phyloP scores from a whole-genome alignment of 2,888 invertebrate species.

The Lochmaea crataegi region DNA sequence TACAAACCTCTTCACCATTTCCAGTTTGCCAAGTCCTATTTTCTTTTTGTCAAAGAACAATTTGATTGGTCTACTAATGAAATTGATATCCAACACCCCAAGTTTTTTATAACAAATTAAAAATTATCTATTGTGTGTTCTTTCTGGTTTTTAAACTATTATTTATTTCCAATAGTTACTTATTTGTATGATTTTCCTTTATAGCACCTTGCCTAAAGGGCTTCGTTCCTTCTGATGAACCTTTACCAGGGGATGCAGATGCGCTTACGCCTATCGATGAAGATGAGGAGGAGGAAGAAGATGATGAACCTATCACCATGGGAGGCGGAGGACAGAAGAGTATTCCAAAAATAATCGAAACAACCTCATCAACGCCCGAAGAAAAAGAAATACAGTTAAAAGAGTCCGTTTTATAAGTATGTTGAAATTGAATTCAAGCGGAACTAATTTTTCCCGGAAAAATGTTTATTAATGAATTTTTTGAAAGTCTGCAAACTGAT shows the following conservation, averaged over 20 bases:
- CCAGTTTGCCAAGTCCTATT: too few relatives aligned
- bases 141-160: too few relatives aligned
- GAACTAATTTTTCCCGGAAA: slow-evolving; percentile 11
- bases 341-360: slow-evolving; percentile 82
- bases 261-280: slow-evolving; percentile 85
- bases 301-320: slow-evolving; percentile 78
- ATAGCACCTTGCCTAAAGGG: slow-evolving; percentile 80
- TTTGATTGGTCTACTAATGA: too few relatives aligned
- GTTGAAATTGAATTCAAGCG: slow-evolving; percentile 16
- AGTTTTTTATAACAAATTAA: too few relatives aligned
- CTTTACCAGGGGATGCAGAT: slow-evolving; percentile 65
- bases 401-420: slow-evolving; percentile 77
- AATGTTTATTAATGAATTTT: slow-evolving; percentile 18
- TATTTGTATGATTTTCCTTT: not conserved
- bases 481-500: slow-evolving; percentile 9
- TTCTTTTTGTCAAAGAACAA: too few relatives aligned
- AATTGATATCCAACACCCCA: too few relatives aligned
- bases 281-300: slow-evolving; percentile 82
- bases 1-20: too few relatives aligned
- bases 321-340: slow-evolving; percentile 57
- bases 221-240: slow-evolving; percentile 65
- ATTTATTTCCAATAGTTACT: not conserved
- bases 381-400: slow-evolving; percentile 74
- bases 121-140: too few relatives aligned
- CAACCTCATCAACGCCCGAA: slow-evolving; percentile 73